Evolutionary conservation across 2,888 invertebrate species (phyloP).

Genomic region (Plutella xylostella): DNA sequence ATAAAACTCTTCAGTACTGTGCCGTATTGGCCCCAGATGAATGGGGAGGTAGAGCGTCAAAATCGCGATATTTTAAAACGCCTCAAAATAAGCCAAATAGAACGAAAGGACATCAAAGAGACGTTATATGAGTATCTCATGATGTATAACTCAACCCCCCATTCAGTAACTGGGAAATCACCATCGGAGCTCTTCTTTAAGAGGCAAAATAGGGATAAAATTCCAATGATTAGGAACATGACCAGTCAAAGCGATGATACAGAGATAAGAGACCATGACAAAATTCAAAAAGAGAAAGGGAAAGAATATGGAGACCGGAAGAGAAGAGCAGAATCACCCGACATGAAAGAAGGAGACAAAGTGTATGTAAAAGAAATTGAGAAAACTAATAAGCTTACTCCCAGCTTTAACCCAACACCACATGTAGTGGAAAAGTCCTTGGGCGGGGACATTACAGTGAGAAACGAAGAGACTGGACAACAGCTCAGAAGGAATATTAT

Average conservation of each 20-base stretch:
- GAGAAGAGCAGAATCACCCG: constrained; percentile 10
- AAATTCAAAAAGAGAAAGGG: constrained; percentile 15
- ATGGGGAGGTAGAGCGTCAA: too few species aligned
- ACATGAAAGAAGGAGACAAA: constrained; percentile 12
- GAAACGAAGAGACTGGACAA: constrained; percentile 15
- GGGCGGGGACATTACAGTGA: constrained; percentile 9
- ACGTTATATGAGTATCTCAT: too few species aligned
- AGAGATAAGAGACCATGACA: constrained; percentile 15
- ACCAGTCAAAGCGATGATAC: constrained; percentile 6
- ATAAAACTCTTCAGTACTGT: too few species aligned
- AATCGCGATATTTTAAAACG: too few species aligned
- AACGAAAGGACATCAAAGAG: too few species aligned
- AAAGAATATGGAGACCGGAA: constrained; percentile 16
- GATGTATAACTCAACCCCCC: too few species aligned
- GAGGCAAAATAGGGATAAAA: constrained; percentile 24
- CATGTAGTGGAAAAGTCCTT: constrained; percentile 9
- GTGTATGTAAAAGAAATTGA: constrained; percentile 13
- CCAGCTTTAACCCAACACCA: constrained; percentile 11
- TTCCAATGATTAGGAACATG: constrained; percentile 13
- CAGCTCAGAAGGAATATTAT: constrained; percentile 13
- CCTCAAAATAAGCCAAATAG: too few species aligned
- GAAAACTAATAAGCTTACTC: constrained; percentile 10
- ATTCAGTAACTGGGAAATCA: too few species aligned
- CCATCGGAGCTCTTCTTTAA: constrained; percentile 17
- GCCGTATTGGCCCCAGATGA: too few species aligned